phyloP scores from a whole-genome alignment of 1,140 invertebrate species.

The Pinna nobilis region DNA sequence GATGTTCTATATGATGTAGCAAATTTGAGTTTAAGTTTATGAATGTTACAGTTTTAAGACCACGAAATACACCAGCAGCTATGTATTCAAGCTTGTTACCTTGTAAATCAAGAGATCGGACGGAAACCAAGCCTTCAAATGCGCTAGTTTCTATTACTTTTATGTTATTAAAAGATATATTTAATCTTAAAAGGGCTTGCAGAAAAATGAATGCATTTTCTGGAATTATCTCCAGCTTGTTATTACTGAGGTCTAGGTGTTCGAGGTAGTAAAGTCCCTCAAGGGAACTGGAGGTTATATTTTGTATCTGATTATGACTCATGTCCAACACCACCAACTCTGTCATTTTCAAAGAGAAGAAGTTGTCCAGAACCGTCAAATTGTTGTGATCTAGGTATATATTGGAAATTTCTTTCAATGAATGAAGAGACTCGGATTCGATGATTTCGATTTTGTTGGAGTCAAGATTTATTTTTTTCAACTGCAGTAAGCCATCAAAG shows the following conservation, averaged over 20 bases:
- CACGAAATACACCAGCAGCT: neutral
- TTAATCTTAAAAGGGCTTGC: neutral
- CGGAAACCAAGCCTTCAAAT: neutral
- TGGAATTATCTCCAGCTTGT: neutral
- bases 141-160: neutral
- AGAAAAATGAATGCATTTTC: neutral
- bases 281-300: neutral
- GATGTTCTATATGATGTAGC: neutral
- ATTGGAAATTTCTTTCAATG: neutral
- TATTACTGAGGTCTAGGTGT: neutral
- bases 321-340: neutral
- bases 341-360: neutral
- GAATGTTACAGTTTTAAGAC: neutral
- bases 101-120: neutral
- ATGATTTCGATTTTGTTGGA: neutral
- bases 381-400: constrained; percentile 11
- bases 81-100: neutral
- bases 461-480: constrained; percentile 3
- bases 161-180: constrained; percentile 15
- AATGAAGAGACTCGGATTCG: neutral
- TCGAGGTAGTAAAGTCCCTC: neutral
- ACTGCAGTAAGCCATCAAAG: neutral
- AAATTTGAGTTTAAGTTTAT: constrained; percentile 3
- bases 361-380: neutral
- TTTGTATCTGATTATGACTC: neutral